These are phyloP conservation scores for Dyspetes luteomarginatus DNA, from an alignment of 2,888 invertebrate genomes.

Conservation along the genomic window DNA sequence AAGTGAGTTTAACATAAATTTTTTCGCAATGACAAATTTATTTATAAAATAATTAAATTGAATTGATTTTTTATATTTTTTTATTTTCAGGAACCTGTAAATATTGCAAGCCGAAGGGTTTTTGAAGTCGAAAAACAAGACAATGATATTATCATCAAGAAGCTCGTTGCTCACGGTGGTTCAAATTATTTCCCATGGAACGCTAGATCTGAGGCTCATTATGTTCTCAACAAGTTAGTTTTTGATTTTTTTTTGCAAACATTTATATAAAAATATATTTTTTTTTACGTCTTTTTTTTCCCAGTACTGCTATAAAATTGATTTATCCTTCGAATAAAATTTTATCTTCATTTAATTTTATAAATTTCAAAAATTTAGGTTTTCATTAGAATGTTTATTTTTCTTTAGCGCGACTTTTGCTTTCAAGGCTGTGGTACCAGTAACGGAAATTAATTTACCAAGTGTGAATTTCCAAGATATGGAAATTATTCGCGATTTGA, in stretches of 20 bases:
- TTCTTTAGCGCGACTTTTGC: conserved; percentile 80
- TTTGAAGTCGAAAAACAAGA: conserved; percentile 69
- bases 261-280: not conserved
- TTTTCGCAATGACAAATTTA: conserved; percentile 31
- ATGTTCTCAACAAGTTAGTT: conserved; percentile 80
- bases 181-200: conserved; percentile 78
- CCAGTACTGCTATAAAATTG: too few relatives aligned
- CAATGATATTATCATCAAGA: conserved; percentile 71
- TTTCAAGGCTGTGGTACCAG: conserved; percentile 71
- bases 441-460: conserved; percentile 63
- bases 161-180: conserved; percentile 72
- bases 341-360: not conserved
- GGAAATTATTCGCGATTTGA: conserved; percentile 71
- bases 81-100: conserved; percentile 67
- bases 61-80: not conserved
- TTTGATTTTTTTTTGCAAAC: not conserved
- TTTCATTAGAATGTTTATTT: not conserved
- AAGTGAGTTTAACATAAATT: conserved; percentile 69
- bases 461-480: conserved; percentile 62
- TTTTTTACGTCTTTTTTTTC: not conserved
- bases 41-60: not conserved
- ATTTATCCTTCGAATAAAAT: not conserved
- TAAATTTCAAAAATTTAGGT: not conserved
- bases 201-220: conserved; percentile 78
- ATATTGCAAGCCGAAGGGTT: conserved; percentile 70